A percentile compares a stretch with the other conserved stretches of the same genome.
These are phyloP conservation scores for Lepidocolaptes lacrymiger DNA, from an alignment of 2,797 vertebrate genomes.

Conservation along the genomic window DNA sequence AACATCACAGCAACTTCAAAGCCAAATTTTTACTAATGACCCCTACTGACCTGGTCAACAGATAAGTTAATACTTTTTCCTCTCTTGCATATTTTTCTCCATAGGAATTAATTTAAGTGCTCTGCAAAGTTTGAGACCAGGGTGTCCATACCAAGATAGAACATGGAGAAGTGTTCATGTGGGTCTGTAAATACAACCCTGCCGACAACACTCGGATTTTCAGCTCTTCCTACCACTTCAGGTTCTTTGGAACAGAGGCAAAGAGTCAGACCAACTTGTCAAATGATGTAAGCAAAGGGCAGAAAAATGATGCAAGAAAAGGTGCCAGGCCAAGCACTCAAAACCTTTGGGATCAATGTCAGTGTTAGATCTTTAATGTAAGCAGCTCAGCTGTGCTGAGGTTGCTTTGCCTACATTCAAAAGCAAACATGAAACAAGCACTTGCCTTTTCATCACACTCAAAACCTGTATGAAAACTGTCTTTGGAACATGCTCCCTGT, in stretches of 20 bases:
- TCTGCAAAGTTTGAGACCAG: not conserved
- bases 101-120: not conserved
- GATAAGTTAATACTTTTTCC: not conserved
- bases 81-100: not conserved
- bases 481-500: not conserved
- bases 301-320: not conserved
- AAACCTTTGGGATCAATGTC: not conserved
- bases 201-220: not conserved
- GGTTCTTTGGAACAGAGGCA: not conserved
- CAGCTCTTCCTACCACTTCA: not conserved
- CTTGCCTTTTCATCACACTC: not conserved
- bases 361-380: not conserved
- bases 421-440: not conserved
- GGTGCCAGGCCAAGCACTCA: not conserved
- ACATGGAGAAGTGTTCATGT: not conserved
- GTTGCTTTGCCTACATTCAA: not conserved
- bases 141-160: not conserved
- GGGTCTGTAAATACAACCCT: not conserved
- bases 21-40: not conserved
- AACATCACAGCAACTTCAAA: not conserved
- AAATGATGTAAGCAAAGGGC: not conserved
- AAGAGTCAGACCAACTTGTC: not conserved
- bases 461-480: not conserved
- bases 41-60: not conserved
- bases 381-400: rapidly evolving